Conservation (phyloP, 2,888 invertebrate species). For the Tholera decimalis region DNA sequence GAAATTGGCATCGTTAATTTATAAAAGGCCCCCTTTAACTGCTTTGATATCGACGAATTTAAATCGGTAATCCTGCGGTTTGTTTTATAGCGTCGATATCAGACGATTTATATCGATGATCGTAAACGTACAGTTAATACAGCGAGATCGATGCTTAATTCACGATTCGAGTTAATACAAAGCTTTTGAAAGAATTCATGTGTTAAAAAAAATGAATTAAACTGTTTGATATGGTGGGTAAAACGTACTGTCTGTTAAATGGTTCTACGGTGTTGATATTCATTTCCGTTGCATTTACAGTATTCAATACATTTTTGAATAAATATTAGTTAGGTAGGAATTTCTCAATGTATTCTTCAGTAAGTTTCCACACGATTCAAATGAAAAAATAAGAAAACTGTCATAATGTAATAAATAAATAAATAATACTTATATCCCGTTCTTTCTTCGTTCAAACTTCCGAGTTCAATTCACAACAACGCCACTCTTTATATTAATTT, state of each 20-base stretch:
- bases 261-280: background rate
- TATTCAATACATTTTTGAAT: background rate
- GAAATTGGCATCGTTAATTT: conserved; percentile 90
- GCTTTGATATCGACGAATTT: conserved; percentile 87
- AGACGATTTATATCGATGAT: conserved; percentile 82
- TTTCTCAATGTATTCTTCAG: no score
- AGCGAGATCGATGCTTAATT: conserved; percentile 76
- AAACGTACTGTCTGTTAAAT: conserved; percentile 12
- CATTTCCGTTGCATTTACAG: background rate
- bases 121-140: conserved; percentile 76
- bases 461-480: background rate
- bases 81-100: conserved; percentile 88
- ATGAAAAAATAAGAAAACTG: background rate
- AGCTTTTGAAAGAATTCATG: conserved; percentile 22
- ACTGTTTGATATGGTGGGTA: conserved; percentile 3
- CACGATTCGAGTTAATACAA: conserved; percentile 68
- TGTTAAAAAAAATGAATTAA: conserved; percentile 9
- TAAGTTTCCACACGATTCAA: conserved; percentile 2
- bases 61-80: conserved; percentile 89
- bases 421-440: background rate
- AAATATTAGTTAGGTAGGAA: background rate
- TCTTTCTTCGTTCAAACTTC: background rate
- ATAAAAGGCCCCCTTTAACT: conserved; percentile 86
- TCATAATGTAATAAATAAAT: background rate
- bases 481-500: background rate